Evolutionary conservation across 2,797 vertebrate genomes (phyloP).

Genomic region (Acrossocheilus wenchowensis): DNA sequence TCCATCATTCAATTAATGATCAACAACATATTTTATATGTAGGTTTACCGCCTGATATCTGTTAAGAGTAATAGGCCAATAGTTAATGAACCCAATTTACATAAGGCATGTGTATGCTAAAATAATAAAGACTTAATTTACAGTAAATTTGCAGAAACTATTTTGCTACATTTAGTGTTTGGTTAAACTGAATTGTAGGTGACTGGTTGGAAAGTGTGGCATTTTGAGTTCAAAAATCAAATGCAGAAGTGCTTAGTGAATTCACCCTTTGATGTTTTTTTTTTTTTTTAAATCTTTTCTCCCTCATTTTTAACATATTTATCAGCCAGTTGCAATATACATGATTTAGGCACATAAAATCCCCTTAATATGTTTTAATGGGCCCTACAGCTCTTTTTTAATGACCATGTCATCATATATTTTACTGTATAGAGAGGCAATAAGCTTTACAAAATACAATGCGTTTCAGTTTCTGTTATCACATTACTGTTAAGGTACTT

Average conservation of each 20-base stretch:
- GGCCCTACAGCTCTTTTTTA: neutral
- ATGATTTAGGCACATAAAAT: neutral
- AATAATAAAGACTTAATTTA: neutral
- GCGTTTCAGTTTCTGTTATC: neutral
- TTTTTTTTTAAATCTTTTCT: no score
- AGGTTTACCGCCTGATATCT: neutral
- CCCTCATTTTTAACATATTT: neutral
- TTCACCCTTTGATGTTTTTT: neutral
- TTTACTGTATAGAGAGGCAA: slow-evolving; percentile 31
- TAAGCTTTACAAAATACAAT: slow-evolving; percentile 8
- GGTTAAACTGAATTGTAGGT: neutral
- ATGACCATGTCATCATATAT: neutral
- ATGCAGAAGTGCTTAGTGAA: neutral
- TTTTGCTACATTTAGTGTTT: neutral
- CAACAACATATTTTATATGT: neutral
- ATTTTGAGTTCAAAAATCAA: neutral
- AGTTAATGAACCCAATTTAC: neutral
- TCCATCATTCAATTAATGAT: neutral
- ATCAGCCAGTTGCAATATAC: slow-evolving; percentile 15
- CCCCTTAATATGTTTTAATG: neutral
- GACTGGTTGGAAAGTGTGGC: neutral
- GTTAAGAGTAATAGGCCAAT: neutral
- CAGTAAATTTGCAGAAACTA: neutral
- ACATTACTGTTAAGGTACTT: neutral
- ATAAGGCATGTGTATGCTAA: neutral